phyloP scores from a whole-genome alignment of 2,888 invertebrate genomes.

The Xestobium rufovillosum region DNA sequence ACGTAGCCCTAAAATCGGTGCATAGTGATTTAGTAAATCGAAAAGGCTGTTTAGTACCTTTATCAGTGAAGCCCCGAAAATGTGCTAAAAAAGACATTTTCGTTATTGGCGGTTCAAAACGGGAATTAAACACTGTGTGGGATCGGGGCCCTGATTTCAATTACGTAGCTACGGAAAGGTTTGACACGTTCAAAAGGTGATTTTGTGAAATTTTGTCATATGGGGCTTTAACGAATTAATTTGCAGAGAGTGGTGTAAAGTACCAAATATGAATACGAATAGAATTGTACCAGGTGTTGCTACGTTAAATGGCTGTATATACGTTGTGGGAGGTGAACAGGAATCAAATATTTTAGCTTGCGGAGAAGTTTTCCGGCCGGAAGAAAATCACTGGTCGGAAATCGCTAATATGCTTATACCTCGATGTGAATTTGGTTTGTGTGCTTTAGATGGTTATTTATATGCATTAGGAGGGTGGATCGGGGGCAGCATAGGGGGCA shows the following conservation, averaged over 20 bases:
- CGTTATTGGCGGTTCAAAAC: slow-evolving; percentile 81
- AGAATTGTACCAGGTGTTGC: slow-evolving; percentile 82
- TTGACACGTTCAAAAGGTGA: slow-evolving; percentile 66
- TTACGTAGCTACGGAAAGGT: slow-evolving; percentile 75
- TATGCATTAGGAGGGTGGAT: slow-evolving; percentile 93
- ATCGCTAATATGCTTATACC: slow-evolving; percentile 47
- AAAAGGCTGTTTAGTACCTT: slow-evolving; percentile 67
- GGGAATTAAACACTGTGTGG: slow-evolving; percentile 67
- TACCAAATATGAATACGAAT: slow-evolving; percentile 74
- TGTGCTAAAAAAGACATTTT: slow-evolving; percentile 82
- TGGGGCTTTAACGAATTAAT: too few relatives aligned
- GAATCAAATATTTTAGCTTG: slow-evolving; percentile 83
- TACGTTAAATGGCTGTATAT: slow-evolving; percentile 74
- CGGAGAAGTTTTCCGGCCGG: slow-evolving; percentile 75
- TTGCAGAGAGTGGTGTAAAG: slow-evolving; percentile 75
- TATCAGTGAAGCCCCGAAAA: slow-evolving; percentile 70
- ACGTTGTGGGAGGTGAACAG: slow-evolving; percentile 86
- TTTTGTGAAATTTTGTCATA: slow-evolving; percentile 3
- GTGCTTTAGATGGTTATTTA: slow-evolving; percentile 71
- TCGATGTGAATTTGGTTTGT: slow-evolving; percentile 83
- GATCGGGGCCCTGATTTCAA: slow-evolving; percentile 68
- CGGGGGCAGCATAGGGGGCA: slow-evolving; percentile 81
- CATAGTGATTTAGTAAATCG: slow-evolving; percentile 68
- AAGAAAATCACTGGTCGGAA: slow-evolving; percentile 27
- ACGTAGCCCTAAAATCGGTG: slow-evolving; percentile 70